Evolutionary conservation across 2,888 invertebrate species (phyloP).

Genomic region (Drosophila histrio): DNA sequence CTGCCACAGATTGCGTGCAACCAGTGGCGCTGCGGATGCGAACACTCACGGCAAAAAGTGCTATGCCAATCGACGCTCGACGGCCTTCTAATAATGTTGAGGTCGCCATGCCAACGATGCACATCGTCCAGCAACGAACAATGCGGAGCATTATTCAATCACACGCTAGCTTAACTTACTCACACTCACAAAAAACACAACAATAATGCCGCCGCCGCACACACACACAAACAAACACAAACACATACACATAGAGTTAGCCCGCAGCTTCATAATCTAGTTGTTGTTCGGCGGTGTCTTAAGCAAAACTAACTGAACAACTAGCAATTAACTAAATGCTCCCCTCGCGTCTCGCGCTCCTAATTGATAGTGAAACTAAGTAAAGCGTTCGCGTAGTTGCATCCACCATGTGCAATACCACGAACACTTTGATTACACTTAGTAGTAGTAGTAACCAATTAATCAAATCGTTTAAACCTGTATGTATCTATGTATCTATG

Average conservation of each 20-base stretch:
- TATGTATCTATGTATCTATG: slow-evolving; percentile 27
- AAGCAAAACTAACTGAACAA: slow-evolving; percentile 49
- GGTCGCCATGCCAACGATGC: slow-evolving; percentile 29
- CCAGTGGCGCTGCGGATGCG: slow-evolving; percentile 76
- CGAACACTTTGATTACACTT: slow-evolving; percentile 47
- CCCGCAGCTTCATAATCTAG: slow-evolving; percentile 47
- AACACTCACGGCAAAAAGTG: slow-evolving; percentile 70
- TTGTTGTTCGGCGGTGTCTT: slow-evolving; percentile 56
- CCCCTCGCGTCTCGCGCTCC: slow-evolving; percentile 26
- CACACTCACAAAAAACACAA: too few species aligned
- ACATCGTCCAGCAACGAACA: slow-evolving; percentile 72
- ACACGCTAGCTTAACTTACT: slow-evolving; percentile 70
- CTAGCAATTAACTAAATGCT: slow-evolving; percentile 55
- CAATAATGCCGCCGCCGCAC: too few species aligned
- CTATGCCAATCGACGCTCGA: slow-evolving; percentile 83
- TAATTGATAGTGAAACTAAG: slow-evolving; percentile 46
- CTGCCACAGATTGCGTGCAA: slow-evolving; percentile 79
- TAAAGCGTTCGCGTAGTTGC: slow-evolving; percentile 57
- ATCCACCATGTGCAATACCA: slow-evolving; percentile 58
- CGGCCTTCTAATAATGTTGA: slow-evolving; percentile 79
- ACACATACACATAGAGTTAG: slow-evolving; percentile 33
- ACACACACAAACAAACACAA: slow-evolving; percentile 29
- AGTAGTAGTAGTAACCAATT: slow-evolving; percentile 38
- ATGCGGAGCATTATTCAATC: slow-evolving; percentile 71
- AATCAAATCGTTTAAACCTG: slow-evolving; percentile 29